These are phyloP conservation scores for Mesoligia furuncula DNA, from an alignment of 2,888 invertebrate species.

Conservation along the genomic window DNA sequence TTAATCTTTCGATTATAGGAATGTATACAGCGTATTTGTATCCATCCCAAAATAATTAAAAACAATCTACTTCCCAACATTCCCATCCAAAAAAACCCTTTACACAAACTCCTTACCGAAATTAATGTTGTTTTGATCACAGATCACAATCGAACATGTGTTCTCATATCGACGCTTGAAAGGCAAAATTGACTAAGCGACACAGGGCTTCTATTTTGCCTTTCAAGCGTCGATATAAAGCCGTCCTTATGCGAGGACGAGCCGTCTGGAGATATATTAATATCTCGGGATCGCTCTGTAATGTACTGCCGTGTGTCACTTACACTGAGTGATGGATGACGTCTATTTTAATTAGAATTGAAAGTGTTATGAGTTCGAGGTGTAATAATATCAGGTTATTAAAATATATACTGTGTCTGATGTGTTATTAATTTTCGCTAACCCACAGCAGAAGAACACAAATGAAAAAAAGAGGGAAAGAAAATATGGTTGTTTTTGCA, in stretches of 20 bases:
- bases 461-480: too few species aligned
- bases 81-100: background rate
- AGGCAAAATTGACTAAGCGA: too few species aligned
- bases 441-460: too few species aligned
- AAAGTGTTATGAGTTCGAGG: background rate
- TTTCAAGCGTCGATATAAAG: too few species aligned
- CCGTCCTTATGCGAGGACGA: slow-evolving; percentile 25
- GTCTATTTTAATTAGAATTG: slow-evolving; percentile 29
- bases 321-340: slow-evolving; percentile 32
- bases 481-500: too few species aligned
- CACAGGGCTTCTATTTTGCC: too few species aligned
- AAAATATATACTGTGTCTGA: background rate
- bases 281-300: slow-evolving; percentile 47
- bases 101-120: slow-evolving; percentile 7
- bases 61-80: background rate
- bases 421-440: background rate
- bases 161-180: too few species aligned
- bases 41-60: slow-evolving; percentile 2
- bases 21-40: too few species aligned
- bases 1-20: background rate
- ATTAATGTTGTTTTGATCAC: slow-evolving; percentile 48
- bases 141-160: slow-evolving; percentile 51
- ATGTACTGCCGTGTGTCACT: slow-evolving; percentile 39
- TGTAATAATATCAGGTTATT: background rate
- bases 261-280: slow-evolving; percentile 54